A percentile compares a stretch with the other conserved stretches of the same genome.
phyloP scores from a whole-genome alignment of 1,140 invertebrate species.

The Neodiprion lecontei region DNA sequence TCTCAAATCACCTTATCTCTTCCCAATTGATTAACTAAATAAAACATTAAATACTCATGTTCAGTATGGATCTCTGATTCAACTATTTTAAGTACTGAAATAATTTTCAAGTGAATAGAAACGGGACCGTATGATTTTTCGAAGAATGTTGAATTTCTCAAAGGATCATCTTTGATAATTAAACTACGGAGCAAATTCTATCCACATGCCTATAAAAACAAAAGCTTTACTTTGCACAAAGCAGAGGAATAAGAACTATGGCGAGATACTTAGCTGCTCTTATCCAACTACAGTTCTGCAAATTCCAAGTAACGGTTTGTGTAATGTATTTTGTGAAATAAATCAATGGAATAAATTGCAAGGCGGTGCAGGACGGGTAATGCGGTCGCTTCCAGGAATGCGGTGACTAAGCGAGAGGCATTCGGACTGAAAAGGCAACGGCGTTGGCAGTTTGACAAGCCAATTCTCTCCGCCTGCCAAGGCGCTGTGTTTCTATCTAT shows the following conservation, averaged over 20 bases:
- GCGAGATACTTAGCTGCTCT: too few relatives aligned
- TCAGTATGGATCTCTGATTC: too few relatives aligned
- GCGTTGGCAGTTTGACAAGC: slow-evolving; percentile 55
- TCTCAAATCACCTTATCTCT: too few relatives aligned
- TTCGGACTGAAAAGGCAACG: slow-evolving; percentile 37
- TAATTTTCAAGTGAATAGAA: too few relatives aligned
- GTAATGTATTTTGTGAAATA: neutral
- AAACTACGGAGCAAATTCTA: too few relatives aligned
- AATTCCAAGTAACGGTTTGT: neutral
- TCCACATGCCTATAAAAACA: too few relatives aligned
- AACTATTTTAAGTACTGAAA: too few relatives aligned
- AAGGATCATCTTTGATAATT: too few relatives aligned
- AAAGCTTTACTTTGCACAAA: neutral
- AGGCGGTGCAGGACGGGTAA: slow-evolving; percentile 1
- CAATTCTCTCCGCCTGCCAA: slow-evolving; percentile 52
- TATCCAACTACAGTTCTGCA: neutral
- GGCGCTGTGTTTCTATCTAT: slow-evolving; percentile 57
- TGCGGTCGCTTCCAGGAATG: slow-evolving; percentile 47
- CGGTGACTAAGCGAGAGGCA: slow-evolving; percentile 49
- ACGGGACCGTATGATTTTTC: too few relatives aligned
- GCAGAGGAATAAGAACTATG: neutral
- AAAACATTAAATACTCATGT: too few relatives aligned
- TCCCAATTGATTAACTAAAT: too few relatives aligned
- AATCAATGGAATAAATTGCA: slow-evolving; percentile 1
- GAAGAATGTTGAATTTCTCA: too few relatives aligned